Evolutionary conservation across 2,888 invertebrate genomes (phyloP).

Genomic region (Alentia gelatinosa): DNA sequence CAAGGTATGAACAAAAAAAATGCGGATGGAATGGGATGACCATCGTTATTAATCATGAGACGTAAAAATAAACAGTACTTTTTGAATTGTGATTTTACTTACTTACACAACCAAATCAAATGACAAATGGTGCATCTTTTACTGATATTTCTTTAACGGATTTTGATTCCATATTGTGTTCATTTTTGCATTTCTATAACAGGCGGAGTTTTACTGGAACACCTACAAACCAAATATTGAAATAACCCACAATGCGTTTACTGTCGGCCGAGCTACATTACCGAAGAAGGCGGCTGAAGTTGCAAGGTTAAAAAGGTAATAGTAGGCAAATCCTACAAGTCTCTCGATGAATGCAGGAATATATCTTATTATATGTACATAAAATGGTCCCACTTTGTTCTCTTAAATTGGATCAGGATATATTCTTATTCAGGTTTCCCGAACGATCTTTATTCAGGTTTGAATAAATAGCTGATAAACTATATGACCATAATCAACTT

Average conservation of each 20-base stretch:
- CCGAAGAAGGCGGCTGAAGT: conserved; percentile 69
- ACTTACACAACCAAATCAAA: background rate
- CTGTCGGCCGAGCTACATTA: conserved; percentile 86
- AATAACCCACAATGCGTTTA: conserved; percentile 83
- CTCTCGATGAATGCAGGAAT: too few relatives aligned
- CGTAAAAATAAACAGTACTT: background rate
- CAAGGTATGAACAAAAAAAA: conserved; percentile 66
- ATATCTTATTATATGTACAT: too few relatives aligned
- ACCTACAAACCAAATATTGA: conserved; percentile 89
- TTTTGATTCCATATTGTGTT: too few relatives aligned
- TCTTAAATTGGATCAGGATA: too few relatives aligned
- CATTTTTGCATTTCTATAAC: conserved; percentile 51
- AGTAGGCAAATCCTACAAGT: too few relatives aligned
- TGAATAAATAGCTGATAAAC: too few relatives aligned
- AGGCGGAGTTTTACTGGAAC: conserved; percentile 89
- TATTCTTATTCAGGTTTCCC: too few relatives aligned
- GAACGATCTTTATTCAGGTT: too few relatives aligned
- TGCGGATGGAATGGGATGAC: background rate
- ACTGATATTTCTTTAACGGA: background rate
- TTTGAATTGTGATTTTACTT: background rate
- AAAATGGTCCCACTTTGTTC: too few relatives aligned
- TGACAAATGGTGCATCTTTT: background rate
- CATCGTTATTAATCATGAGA: background rate
- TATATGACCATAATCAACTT: too few relatives aligned
- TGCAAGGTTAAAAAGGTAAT: conserved; percentile 31